Evolutionary conservation across 2,797 vertebrate genomes (phyloP).

Genomic region (Podarcis siculus): DNA sequence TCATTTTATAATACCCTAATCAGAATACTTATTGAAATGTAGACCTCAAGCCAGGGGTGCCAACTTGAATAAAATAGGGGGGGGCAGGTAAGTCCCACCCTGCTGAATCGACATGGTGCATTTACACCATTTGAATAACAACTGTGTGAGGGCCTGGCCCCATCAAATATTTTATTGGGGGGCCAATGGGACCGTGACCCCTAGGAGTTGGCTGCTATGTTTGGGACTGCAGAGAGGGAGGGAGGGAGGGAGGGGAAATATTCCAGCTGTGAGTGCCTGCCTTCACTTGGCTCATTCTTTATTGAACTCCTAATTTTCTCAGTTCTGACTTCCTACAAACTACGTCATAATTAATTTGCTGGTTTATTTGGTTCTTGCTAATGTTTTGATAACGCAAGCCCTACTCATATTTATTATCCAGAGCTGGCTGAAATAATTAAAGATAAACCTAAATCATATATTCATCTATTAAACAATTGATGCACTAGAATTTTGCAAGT

Average conservation of each 20-base stretch:
- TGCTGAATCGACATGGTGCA: no score
- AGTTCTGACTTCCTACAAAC: neutral
- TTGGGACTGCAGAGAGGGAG: no score
- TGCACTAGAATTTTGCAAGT: neutral
- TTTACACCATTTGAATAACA: no score
- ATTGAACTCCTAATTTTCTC: neutral
- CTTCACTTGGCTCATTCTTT: neutral
- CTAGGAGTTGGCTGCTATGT: no score
- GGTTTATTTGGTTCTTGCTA: neutral
- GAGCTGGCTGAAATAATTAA: conserved; percentile 26
- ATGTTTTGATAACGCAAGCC: neutral
- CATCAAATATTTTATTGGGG: no score
- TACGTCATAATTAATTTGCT: neutral
- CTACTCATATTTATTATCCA: conserved; percentile 21
- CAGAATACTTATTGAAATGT: no score
- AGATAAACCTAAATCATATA: conserved; percentile 14
- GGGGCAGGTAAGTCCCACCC: no score
- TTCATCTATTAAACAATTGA: conserved; percentile 10
- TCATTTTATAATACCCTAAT: neutral
- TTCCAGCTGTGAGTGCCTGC: neutral
- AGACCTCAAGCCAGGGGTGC: no score
- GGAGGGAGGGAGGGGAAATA: neutral
- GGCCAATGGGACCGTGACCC: no score
- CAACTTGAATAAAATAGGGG: no score
- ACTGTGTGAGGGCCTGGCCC: no score